phyloP scores from a whole-genome alignment of 2,797 vertebrate species.

The Synaphobranchus kaupii region DNA sequence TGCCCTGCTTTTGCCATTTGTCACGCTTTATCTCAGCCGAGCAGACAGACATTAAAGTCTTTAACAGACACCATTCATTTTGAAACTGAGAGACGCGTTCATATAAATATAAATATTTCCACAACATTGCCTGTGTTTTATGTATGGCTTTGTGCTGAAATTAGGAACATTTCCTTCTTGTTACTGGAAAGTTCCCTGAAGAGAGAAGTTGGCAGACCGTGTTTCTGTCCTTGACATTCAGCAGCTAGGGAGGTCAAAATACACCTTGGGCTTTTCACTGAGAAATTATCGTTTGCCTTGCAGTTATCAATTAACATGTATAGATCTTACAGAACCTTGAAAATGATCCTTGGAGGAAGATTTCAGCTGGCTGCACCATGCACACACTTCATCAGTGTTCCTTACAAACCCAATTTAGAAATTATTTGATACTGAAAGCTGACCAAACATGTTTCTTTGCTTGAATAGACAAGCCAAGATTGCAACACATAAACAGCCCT shows the following conservation, averaged over 20 bases:
- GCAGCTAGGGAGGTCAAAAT: not conserved
- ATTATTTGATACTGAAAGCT: not conserved
- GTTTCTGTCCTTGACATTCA: not conserved
- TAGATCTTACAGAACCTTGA: not conserved
- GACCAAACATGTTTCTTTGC: not conserved
- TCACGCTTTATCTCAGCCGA: slow-evolving; percentile 13
- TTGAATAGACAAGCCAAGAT: not conserved
- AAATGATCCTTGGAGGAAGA: not conserved
- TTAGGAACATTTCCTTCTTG: not conserved
- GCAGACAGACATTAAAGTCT: slow-evolving; percentile 14
- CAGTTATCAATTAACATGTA: not conserved
- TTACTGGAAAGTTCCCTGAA: slow-evolving; percentile 14
- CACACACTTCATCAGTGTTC: not conserved
- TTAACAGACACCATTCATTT: not conserved
- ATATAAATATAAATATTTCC: not conserved
- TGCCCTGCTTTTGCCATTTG: not conserved
- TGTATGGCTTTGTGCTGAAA: not conserved
- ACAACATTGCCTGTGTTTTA: not conserved
- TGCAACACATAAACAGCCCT: not conserved
- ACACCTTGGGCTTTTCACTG: not conserved
- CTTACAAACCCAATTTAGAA: not conserved
- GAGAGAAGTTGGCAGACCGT: not conserved
- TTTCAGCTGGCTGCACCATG: not conserved
- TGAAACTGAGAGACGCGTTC: not conserved
- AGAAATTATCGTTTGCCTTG: not conserved